A percentile compares a stretch with the other conserved stretches of the same genome.
Evolutionary conservation across 1,140 invertebrate genomes (phyloP).

Genomic region (Eupristina koningsbergeri): DNA sequence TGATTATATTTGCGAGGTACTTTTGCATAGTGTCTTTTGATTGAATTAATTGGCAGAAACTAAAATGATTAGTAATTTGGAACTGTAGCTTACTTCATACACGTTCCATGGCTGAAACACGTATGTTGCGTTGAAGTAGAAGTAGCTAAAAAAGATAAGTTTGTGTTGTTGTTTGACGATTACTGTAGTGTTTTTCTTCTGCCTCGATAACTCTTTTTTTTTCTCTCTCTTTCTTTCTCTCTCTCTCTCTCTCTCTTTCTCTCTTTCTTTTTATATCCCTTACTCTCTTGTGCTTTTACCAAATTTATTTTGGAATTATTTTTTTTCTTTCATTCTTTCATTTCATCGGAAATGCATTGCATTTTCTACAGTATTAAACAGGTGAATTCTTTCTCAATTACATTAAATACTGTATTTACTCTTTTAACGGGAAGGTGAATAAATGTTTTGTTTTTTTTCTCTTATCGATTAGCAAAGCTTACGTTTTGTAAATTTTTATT

Average conservation of each 20-base stretch:
- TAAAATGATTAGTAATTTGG: neutral
- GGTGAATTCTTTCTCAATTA: neutral
- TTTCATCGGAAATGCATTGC: neutral
- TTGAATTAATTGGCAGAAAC: neutral
- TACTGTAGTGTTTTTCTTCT: neutral
- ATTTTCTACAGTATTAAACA: slow-evolving; percentile 4
- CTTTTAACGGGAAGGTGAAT: neutral
- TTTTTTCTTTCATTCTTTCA: too few relatives aligned
- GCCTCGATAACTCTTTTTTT: neutral
- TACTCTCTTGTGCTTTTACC: neutral
- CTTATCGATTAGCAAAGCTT: neutral
- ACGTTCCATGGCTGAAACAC: neutral
- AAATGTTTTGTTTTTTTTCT: neutral
- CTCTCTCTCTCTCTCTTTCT: neutral
- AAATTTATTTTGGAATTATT: too few relatives aligned
- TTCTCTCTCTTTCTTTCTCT: neutral
- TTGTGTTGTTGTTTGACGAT: neutral
- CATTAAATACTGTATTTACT: neutral
- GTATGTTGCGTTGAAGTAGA: neutral
- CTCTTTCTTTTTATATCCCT: too few relatives aligned
- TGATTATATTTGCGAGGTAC: neutral
- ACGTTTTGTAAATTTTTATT: neutral
- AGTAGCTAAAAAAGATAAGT: slow-evolving; percentile 16
- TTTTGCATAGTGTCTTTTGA: neutral
- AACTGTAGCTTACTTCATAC: neutral